Percentiles rank a stretch among this genome's conserved stretches.
Evolutionary conservation across 2,888 invertebrate genomes (phyloP).

Genomic region (Heliconius charithonia): DNA sequence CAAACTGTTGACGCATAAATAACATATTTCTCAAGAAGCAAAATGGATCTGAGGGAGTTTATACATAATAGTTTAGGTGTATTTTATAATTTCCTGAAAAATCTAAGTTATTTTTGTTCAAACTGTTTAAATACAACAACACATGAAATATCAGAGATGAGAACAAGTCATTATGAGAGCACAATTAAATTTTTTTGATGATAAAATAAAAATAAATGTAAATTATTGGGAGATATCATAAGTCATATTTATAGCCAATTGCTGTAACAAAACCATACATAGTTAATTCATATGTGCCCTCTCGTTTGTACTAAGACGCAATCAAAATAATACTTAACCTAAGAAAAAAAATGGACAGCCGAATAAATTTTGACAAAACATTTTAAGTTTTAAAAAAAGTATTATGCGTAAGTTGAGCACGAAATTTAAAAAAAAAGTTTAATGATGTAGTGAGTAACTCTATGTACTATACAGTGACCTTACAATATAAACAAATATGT

Average conservation of each 20-base stretch:
- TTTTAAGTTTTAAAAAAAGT: slow-evolving; percentile 28
- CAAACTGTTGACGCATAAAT: no score
- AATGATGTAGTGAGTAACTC: background rate
- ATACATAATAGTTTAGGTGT: no score
- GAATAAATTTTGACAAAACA: slow-evolving; percentile 24
- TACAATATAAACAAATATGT: slow-evolving; percentile 42
- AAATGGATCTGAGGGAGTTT: no score
- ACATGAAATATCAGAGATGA: background rate
- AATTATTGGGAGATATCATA: background rate
- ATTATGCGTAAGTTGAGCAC: slow-evolving; percentile 40
- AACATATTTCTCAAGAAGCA: no score
- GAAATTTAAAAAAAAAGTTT: slow-evolving; percentile 23
- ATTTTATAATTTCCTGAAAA: background rate
- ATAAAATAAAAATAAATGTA: background rate
- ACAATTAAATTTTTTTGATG: background rate
- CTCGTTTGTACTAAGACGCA: slow-evolving; percentile 44
- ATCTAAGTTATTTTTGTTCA: background rate
- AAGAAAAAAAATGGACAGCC: slow-evolving; percentile 30
- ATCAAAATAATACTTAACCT: slow-evolving; percentile 37
- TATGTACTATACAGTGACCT: slow-evolving; percentile 30
- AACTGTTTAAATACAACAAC: background rate
- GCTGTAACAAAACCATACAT: background rate
- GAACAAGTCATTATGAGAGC: background rate
- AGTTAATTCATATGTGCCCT: slow-evolving; percentile 20
- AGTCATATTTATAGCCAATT: background rate